Percentiles rank a stretch among this genome's conserved stretches.
Conservation (phyloP, 2,888 invertebrate species). For the Eristalis arbustorum region DNA sequence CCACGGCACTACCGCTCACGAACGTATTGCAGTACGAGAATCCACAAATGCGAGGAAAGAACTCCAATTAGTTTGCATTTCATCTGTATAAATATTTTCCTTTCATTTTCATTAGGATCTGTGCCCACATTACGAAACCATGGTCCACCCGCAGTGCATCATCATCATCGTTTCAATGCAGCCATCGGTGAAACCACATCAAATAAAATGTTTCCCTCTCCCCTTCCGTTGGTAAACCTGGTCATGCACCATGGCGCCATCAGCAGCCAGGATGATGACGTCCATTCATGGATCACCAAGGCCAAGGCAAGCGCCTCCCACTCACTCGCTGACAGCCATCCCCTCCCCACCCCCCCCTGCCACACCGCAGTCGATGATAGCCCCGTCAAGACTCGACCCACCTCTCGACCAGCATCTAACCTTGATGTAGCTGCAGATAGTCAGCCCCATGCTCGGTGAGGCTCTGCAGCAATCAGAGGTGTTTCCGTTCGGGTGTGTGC, state of each 20-base stretch:
- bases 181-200: conserved; percentile 36
- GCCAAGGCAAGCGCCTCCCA: conserved; percentile 30
- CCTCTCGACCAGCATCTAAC: conserved; percentile 30
- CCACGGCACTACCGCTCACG: background rate
- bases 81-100: conserved; percentile 51
- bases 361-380: background rate
- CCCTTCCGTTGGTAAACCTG: background rate
- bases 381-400: background rate
- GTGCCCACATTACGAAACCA: conserved; percentile 24
- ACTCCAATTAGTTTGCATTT: conserved; percentile 49
- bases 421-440: conserved; percentile 26
- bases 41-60: background rate
- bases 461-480: conserved; percentile 6
- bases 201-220: background rate
- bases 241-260: background rate
- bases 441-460: background rate
- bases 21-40: background rate
- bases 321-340: background rate
- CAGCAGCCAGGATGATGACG: conserved; percentile 28
- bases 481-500: background rate
- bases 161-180: conserved; percentile 1
- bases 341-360: background rate
- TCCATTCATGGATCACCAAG: conserved; percentile 42
- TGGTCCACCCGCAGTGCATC: conserved; percentile 1
- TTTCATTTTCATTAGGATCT: conserved; percentile 49